Conservation (phyloP, 35 echinoderm and acorn worm species). For the Holothuria glaberrima region DNA sequence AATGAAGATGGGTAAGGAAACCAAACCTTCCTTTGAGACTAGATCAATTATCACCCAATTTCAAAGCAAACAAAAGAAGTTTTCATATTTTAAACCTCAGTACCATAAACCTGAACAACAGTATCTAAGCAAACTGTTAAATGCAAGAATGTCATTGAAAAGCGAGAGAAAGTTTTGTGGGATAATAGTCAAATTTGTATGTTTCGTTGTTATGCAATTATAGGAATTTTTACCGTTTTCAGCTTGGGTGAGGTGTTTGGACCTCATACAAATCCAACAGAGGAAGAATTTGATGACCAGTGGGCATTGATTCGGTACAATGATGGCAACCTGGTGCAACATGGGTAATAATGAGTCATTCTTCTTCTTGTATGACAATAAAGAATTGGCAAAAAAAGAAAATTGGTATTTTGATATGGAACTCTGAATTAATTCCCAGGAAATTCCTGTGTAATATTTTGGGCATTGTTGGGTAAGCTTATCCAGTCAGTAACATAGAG, state of each 20-base stretch:
- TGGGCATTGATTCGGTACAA: conserved; percentile 77
- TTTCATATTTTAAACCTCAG: neutral
- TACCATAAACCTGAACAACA: neutral
- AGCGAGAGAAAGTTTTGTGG: neutral
- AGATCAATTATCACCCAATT: too few species aligned
- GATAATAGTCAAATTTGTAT: neutral
- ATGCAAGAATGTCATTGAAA: neutral
- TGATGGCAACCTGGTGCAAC: conserved; percentile 77
- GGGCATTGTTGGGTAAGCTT: too few species aligned
- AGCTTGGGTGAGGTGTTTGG: conserved; percentile 93
- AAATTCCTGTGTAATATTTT: too few species aligned
- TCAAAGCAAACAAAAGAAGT: neutral
- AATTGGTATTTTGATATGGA: too few species aligned
- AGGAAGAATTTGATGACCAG: conserved; percentile 75
- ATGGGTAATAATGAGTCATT: conserved; percentile 59
- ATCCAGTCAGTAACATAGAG: too few species aligned
- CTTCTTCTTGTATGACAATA: too few species aligned
- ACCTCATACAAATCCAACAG: conserved; percentile 66
- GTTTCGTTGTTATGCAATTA: neutral
- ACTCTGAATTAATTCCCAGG: too few species aligned
- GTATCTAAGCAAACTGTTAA: neutral
- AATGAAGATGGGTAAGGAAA: too few species aligned
- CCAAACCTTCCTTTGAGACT: too few species aligned
- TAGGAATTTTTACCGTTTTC: neutral
- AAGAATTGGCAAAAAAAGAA: too few species aligned